Conservation (phyloP, 2,888 invertebrate species). For the Orthonychiurus folsomi region DNA sequence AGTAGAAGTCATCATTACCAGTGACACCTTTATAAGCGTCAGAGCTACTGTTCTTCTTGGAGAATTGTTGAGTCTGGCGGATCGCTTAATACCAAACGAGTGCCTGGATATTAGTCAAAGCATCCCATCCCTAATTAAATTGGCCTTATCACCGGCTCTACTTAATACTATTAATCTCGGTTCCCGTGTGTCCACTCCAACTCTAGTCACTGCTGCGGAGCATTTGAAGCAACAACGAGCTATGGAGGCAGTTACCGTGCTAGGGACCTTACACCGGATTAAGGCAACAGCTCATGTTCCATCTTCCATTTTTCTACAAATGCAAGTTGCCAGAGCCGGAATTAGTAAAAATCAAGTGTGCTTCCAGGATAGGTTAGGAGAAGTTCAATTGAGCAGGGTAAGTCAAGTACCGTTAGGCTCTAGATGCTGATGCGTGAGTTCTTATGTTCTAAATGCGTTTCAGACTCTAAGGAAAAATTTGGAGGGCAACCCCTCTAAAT, state of each 20-base stretch:
- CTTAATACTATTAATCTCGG: background rate
- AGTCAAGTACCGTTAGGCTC: background rate
- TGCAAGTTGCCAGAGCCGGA: slow-evolving; percentile 33
- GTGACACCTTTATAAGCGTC: slow-evolving; percentile 81
- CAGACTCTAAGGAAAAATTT: slow-evolving; percentile 48
- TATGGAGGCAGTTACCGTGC: slow-evolving; percentile 37
- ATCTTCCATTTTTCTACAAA: slow-evolving; percentile 34
- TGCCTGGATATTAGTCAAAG: slow-evolving; percentile 74
- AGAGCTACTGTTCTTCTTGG: slow-evolving; percentile 82
- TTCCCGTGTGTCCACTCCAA: background rate
- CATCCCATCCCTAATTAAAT: slow-evolving; percentile 68
- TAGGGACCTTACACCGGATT: slow-evolving; percentile 32
- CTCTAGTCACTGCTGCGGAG: slow-evolving; percentile 10
- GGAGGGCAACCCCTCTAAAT: slow-evolving; percentile 48
- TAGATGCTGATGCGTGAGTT: too few species aligned
- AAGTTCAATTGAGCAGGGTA: slow-evolving; percentile 35
- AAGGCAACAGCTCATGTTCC: slow-evolving; percentile 31
- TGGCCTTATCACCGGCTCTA: slow-evolving; percentile 49
- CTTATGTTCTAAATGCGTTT: too few species aligned
- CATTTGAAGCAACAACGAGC: slow-evolving; percentile 36
- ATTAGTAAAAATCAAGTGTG: slow-evolving; percentile 22
- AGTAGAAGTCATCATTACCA: slow-evolving; percentile 81
- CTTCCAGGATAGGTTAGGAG: slow-evolving; percentile 35
- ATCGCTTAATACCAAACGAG: slow-evolving; percentile 75
- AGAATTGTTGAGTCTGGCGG: slow-evolving; percentile 77